A percentile compares a stretch with the other conserved stretches of the same genome.
phyloP scores from a whole-genome alignment of 2,888 invertebrate genomes.

The Lithophane leautieri region DNA sequence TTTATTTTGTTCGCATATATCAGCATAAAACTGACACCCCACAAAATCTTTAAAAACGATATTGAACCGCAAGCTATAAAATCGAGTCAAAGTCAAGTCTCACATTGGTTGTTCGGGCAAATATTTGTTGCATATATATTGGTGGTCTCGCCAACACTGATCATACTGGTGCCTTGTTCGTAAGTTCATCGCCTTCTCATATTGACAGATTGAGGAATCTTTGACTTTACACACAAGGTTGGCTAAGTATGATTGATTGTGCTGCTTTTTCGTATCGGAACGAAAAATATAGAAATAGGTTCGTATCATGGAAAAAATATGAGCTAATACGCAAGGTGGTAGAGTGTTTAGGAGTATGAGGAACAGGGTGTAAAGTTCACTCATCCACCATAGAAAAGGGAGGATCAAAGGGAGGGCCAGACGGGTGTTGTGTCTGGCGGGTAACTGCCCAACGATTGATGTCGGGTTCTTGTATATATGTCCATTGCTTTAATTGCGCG shows the following conservation, averaged over 20 bases:
- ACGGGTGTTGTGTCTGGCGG: no score
- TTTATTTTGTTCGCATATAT: background rate
- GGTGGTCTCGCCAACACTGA: slow-evolving; percentile 1
- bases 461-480: no score
- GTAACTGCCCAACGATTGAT: no score
- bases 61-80: slow-evolving; percentile 10
- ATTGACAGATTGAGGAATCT: slow-evolving; percentile 12
- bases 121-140: slow-evolving; percentile 28
- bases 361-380: no score
- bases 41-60: slow-evolving; percentile 4
- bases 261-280: background rate
- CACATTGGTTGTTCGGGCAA: slow-evolving; percentile 1
- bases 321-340: no score
- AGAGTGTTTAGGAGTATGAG: no score
- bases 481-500: no score
- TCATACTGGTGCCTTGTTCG: background rate
- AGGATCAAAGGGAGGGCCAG: no score
- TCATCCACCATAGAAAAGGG: no score
- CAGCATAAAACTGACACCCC: background rate
- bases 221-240: slow-evolving; percentile 12
- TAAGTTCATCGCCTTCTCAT: slow-evolving; percentile 11
- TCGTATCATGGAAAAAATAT: background rate
- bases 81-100: background rate
- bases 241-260: background rate
- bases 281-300: background rate